A percentile compares a stretch with the other conserved stretches of the same genome.
phyloP scores from a whole-genome alignment of 2,113 vertebrate species.

The Oryzias curvinotus region DNA sequence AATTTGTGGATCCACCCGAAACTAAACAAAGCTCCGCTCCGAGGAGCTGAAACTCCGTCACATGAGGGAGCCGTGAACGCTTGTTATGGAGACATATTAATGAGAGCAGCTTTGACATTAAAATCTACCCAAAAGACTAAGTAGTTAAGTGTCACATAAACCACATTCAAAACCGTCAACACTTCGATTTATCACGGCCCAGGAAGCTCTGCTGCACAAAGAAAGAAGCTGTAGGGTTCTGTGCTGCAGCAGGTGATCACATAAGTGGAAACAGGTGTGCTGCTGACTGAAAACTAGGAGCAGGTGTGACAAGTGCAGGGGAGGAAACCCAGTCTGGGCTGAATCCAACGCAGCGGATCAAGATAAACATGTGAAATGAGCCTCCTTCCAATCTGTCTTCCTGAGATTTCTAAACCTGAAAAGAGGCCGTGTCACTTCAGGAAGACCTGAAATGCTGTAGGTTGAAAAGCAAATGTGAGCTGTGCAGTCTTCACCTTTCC shows the following conservation, averaged over 20 bases:
- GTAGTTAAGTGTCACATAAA: no score
- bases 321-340: neutral
- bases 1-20: constrained; percentile 13
- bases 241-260: constrained; percentile 2
- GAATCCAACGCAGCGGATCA: neutral
- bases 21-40: neutral
- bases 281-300: neutral
- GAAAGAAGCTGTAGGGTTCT: constrained; percentile 11
- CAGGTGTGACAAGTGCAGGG: neutral
- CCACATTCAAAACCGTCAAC: no score
- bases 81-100: neutral
- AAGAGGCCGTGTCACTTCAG: no score
- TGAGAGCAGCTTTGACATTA: neutral
- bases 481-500: no score
- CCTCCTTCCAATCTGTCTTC: no score
- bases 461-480: no score
- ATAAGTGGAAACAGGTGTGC: constrained; percentile 12
- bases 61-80: no score
- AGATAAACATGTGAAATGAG: neutral
- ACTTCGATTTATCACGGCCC: no score
- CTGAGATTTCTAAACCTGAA: no score
- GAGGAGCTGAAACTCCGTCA: no score
- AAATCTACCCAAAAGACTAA: neutral
- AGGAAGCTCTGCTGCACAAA: no score
- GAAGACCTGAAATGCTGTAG: no score